Percentiles rank a stretch among this genome's conserved stretches.
Conservation (phyloP, 2,888 invertebrate genomes). For the Eupithecia pulchellata region DNA sequence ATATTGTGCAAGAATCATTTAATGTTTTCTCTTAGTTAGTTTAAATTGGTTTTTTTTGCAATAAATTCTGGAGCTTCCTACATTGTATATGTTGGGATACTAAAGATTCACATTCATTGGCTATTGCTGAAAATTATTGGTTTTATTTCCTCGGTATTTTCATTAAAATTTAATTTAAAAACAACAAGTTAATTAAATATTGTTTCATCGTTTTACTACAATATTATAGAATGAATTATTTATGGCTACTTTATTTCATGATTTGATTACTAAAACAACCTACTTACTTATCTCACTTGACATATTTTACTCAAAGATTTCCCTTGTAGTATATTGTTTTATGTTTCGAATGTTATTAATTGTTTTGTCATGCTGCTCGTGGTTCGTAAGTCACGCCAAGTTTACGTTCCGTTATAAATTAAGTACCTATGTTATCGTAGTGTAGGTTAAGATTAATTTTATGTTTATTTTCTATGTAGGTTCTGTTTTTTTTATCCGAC, state of each 20-base stretch:
- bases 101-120: no score
- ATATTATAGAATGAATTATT: background rate
- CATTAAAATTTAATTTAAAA: no score
- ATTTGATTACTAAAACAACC: background rate
- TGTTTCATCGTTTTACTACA: background rate
- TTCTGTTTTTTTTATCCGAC: background rate
- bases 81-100: no score
- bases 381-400: constrained; percentile 24
- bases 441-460: background rate
- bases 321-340: constrained; percentile 3
- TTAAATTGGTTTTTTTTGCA: no score
- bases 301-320: constrained; percentile 4
- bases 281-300: background rate
- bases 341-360: constrained; percentile 11
- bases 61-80: no score
- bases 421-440: background rate
- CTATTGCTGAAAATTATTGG: no score
- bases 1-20: no score
- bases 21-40: no score
- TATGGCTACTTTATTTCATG: background rate
- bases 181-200: background rate
- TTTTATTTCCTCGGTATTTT: no score
- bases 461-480: background rate
- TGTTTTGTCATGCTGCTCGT: constrained; percentile 28
- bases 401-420: constrained; percentile 19